Conservation (phyloP, 2,888 invertebrate genomes). For the Troides aeacus region DNA sequence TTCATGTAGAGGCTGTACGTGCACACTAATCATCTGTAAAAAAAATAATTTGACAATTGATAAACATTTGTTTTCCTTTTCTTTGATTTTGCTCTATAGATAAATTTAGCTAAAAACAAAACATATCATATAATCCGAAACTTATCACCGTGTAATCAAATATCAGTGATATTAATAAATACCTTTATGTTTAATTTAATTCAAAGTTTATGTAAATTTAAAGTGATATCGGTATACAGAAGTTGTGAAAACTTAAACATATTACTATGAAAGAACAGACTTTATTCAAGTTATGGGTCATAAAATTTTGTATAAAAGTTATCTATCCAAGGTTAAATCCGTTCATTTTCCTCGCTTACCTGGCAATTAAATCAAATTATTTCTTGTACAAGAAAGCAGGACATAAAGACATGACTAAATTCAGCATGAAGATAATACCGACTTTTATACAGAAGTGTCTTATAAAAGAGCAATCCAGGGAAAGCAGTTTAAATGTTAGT, state of each 20-base stretch:
- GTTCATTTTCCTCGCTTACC: conserved; percentile 64
- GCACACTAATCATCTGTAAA: no score
- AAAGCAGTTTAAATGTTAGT: conserved; percentile 53
- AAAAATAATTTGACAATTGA: not conserved
- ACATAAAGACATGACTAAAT: conserved; percentile 51
- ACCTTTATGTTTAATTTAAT: conserved; percentile 12
- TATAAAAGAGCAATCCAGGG: conserved; percentile 46
- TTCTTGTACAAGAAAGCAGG: conserved; percentile 44
- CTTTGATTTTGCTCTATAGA: not conserved
- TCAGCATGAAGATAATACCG: conserved; percentile 54
- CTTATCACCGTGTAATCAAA: conserved; percentile 19
- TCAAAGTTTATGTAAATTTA: not conserved
- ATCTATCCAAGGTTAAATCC: conserved; percentile 73
- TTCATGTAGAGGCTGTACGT: not conserved
- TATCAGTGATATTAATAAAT: conserved; percentile 20
- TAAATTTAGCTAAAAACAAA: not conserved
- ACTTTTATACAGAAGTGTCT: conserved; percentile 46
- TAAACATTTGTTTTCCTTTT: not conserved
- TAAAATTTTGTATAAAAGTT: conserved; percentile 71
- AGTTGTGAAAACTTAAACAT: conserved; percentile 20
- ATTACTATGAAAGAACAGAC: conserved; percentile 64
- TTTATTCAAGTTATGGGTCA: conserved; percentile 62
- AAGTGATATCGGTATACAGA: not conserved
- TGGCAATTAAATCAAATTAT: conserved; percentile 68
- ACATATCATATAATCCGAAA: not conserved